Base-by-base conservation (phyloP, 2,888 invertebrate species). In the Nymphalis urticae region DNA sequence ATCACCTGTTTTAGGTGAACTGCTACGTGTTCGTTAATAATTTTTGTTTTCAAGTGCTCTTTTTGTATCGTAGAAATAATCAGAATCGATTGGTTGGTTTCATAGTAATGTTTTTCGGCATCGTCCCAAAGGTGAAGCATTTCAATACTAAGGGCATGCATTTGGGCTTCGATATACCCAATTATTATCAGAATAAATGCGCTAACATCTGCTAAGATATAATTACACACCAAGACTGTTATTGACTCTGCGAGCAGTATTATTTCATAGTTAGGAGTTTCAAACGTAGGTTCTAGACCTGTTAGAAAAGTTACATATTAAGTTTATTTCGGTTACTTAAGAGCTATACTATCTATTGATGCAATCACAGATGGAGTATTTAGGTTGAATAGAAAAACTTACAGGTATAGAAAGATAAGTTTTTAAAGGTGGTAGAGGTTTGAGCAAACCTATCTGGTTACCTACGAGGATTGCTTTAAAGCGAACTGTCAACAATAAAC, bases 201-300 rank as follows among this genome's bases (percentile, higher is more conserved):
- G 0, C 82, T 80, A 16, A 84, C 76, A 66, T 78, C 83, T 0
- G 82, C 81, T 0, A 82, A 77, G 0, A 77, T 63, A 60, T 80
- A 84, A 27, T 79, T 80, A 0, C 78, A 75, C 47, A 82, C 79
- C 5, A 72, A 62, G 0, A 82, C 75, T 5, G 75, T 74, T 0
- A 75, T 62, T 3, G 69, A 61, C 53, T 73, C 73, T 3, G 82
- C 6, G 4, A 73, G 32, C 16, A 75, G 75, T 0, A 81, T 80
- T 58, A 86, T 77, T 72, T 87, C 85, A 65, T 81, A 87, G 73
- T 86, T 84, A 1, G 87, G 87, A 3, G 84, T 77, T 66, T 84
- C 80, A 2, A 76, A 72, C 77, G 82, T 83, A 7, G 87, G 87
- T 50, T 87, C 84, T 7, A 87, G 70, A 71, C 87, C 87, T 88